These are phyloP conservation scores for Montifringilla adamsi DNA, from an alignment of 2,113 vertebrate species.

Conservation along the genomic window DNA sequence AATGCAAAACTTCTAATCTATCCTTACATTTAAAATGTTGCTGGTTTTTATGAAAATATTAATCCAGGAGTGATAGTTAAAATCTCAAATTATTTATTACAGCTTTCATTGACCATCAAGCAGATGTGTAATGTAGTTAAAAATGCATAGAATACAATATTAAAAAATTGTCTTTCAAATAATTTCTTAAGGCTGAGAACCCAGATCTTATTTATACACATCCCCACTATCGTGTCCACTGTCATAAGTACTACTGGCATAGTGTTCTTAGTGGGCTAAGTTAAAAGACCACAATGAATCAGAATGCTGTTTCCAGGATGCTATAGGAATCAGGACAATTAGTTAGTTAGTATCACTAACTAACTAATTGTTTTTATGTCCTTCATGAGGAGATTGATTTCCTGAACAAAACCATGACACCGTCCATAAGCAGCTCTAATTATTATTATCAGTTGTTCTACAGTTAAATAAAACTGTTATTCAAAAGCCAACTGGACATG, in stretches of 20 bases:
- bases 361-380: neutral
- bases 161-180: neutral
- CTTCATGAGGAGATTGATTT: neutral
- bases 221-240: neutral
- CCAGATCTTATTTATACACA: neutral
- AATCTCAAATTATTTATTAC: neutral
- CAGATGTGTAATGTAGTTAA: neutral
- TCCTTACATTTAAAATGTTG: neutral
- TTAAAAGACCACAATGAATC: neutral
- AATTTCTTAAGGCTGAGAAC: neutral
- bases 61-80: constrained; percentile 12
- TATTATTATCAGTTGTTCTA: neutral
- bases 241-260: neutral
- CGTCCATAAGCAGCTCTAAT: neutral
- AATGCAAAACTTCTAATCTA: neutral
- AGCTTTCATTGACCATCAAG: neutral
- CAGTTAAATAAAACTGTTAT: neutral
- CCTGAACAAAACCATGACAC: neutral
- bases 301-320: neutral
- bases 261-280: neutral
- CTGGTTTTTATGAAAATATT: constrained; percentile 1
- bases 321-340: neutral
- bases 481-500: neutral
- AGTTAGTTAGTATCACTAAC: neutral
- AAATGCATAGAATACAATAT: neutral